Percentiles rank a stretch among this genome's conserved stretches.
phyloP scores from a whole-genome alignment of 2,888 invertebrate genomes.

The Epinotia brunnichana region DNA sequence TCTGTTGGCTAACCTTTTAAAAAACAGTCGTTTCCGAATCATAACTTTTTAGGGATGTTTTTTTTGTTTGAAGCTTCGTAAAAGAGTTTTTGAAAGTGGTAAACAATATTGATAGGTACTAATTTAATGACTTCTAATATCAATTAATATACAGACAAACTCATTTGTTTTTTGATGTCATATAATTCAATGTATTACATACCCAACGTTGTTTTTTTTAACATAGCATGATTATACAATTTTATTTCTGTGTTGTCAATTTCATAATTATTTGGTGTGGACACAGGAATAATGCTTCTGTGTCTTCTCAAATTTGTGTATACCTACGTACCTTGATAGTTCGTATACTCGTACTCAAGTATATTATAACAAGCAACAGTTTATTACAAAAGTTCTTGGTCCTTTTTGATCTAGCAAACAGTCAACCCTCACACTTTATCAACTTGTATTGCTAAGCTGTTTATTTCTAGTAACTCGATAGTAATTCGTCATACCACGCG shows the following conservation, averaged over 20 bases:
- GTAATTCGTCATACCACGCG: conserved; percentile 56
- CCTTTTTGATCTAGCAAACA: not conserved
- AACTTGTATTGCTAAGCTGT: conserved; percentile 39
- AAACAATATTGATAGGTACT: too few relatives aligned
- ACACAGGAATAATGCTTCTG: too few relatives aligned
- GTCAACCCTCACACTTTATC: conserved; percentile 24
- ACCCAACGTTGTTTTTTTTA: too few relatives aligned
- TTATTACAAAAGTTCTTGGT: not conserved
- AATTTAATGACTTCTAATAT: not conserved
- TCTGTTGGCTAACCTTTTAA: not conserved
- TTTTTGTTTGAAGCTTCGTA: not conserved
- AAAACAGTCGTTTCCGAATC: not conserved
- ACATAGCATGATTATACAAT: too few relatives aligned
- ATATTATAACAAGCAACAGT: not conserved
- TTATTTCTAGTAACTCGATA: conserved; percentile 48
- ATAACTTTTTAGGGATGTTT: not conserved
- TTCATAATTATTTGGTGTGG: too few relatives aligned
- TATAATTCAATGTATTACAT: not conserved
- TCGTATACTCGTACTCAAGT: too few relatives aligned
- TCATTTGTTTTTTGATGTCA: not conserved
- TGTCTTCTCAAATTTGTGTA: too few relatives aligned
- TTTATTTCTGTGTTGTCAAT: too few relatives aligned
- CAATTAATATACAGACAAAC: too few relatives aligned
- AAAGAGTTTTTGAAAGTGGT: too few relatives aligned
- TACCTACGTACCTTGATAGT: too few relatives aligned